phyloP scores from a whole-genome alignment of 2,113 vertebrate species.

The Mohoua ochrocephala region DNA sequence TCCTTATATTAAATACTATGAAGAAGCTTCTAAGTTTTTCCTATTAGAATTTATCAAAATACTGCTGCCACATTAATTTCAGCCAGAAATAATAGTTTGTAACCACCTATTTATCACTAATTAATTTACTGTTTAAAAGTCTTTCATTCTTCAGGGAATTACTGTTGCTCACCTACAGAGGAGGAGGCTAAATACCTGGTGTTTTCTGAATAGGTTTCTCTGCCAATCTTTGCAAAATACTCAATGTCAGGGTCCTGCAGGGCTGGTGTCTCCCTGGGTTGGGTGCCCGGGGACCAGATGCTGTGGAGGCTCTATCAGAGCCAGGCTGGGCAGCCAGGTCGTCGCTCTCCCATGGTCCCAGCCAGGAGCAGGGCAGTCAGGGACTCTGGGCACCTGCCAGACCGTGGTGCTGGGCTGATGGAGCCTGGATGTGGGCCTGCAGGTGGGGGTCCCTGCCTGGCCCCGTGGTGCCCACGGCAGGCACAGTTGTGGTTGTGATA shows the following conservation, averaged over 20 bases:
- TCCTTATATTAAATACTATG: constrained; percentile 12
- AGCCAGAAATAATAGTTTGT: constrained; percentile 31
- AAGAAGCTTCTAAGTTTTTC: constrained; percentile 24
- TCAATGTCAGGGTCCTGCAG: background rate
- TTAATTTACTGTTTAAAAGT: background rate
- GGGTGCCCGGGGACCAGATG: accelerated
- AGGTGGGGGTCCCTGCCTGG: too few relatives aligned
- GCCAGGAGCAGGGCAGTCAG: background rate
- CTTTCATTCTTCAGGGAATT: constrained; percentile 3
- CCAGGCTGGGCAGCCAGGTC: background rate
- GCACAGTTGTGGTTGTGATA: background rate
- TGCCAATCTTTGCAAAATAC: background rate
- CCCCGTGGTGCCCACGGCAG: accelerated
- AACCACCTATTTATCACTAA: constrained; percentile 27
- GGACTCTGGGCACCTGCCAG: background rate
- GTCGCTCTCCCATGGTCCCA: accelerated
- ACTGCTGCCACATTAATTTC: constrained; percentile 30
- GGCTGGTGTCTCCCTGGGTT: background rate
- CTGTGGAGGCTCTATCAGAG: background rate
- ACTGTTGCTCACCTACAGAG: background rate
- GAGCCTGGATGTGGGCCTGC: too few relatives aligned
- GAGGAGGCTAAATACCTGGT: background rate
- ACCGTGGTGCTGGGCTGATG: background rate
- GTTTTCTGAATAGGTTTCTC: background rate
- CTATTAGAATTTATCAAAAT: constrained; percentile 46